Conservation (phyloP, 2,797 vertebrate genomes). For the Pempheris klunzingeri region DNA sequence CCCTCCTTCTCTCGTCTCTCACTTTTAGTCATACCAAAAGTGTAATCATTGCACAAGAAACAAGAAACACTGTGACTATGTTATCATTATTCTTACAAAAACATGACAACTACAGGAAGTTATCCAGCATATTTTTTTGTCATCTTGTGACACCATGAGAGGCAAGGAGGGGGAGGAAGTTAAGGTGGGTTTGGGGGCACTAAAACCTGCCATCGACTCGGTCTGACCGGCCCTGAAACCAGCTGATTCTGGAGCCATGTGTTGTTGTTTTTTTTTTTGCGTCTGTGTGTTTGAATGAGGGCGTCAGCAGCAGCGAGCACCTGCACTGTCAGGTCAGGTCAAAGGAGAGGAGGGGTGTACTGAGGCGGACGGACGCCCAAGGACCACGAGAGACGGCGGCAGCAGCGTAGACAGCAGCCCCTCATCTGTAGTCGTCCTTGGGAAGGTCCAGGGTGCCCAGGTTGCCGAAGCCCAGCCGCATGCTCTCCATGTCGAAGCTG, state of each 20-base stretch:
- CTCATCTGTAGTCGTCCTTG: slow-evolving; percentile 99
- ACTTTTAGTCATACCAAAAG: slow-evolving; percentile 87
- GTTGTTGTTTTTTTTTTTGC: slow-evolving; percentile 10
- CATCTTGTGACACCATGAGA: slow-evolving; percentile 87
- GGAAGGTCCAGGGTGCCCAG: slow-evolving; percentile 94
- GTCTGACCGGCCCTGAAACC: slow-evolving; percentile 53
- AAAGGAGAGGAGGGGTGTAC: slow-evolving; percentile 84
- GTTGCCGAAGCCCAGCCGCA: slow-evolving; percentile 96
- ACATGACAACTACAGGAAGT: slow-evolving; percentile 87
- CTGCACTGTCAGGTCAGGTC: slow-evolving; percentile 56
- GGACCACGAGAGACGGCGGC: slow-evolving; percentile 83
- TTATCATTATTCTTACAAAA: slow-evolving; percentile 80
- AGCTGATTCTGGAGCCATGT: slow-evolving; percentile 20
- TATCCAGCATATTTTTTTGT: slow-evolving; percentile 87
- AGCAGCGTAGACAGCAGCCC: slow-evolving; percentile 69
- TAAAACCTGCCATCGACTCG: slow-evolving; percentile 55
- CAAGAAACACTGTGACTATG: slow-evolving; percentile 89
- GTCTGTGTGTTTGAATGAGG: slow-evolving; percentile 53
- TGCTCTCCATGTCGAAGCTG: slow-evolving; percentile 97
- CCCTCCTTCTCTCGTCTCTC: slow-evolving; percentile 71
- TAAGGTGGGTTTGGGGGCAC: slow-evolving; percentile 57
- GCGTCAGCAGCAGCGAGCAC: slow-evolving; percentile 63
- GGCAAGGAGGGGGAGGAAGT: slow-evolving; percentile 84
- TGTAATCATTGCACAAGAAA: slow-evolving; percentile 91
- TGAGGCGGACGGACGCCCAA: slow-evolving; percentile 63